Evolutionary conservation across 2,113 vertebrate species (phyloP).

Genomic region (Deroptyus accipitrinus): DNA sequence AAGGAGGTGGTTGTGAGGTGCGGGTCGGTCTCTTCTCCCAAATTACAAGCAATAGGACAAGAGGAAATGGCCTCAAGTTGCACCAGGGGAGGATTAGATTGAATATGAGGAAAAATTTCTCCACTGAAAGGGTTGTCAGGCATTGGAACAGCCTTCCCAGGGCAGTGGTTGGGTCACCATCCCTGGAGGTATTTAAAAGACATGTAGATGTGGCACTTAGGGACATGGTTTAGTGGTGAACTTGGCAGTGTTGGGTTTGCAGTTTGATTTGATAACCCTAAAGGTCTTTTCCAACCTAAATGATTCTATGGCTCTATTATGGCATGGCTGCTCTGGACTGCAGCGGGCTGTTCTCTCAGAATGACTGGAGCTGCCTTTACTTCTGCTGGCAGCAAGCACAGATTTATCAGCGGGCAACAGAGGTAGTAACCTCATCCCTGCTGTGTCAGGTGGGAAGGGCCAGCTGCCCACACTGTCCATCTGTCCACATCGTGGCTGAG

Average conservation of each 20-base stretch:
- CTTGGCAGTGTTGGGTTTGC: background rate
- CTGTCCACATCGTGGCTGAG: background rate
- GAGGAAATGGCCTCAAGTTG: background rate
- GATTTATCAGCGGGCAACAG: background rate
- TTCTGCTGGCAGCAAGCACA: background rate
- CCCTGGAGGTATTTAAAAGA: background rate
- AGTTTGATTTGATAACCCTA: background rate
- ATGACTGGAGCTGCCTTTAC: background rate
- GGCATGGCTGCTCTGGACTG: background rate
- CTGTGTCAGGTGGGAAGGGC: background rate
- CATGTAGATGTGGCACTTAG: background rate
- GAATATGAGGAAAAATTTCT: background rate
- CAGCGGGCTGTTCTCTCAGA: background rate
- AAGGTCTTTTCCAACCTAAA: background rate
- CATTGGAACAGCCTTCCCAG: background rate
- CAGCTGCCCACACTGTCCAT: conserved; percentile 6
- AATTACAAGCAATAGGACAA: background rate
- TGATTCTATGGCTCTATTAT: background rate
- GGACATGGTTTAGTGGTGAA: background rate
- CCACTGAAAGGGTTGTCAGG: background rate
- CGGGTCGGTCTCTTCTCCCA: accelerated
- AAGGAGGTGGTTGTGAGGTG: background rate
- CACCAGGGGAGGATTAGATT: background rate
- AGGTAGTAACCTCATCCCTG: background rate
- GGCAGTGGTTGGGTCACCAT: background rate